These are phyloP conservation scores for Bos taurus DNA, from an alignment of 2,113 vertebrate genomes.

Conservation along the genomic window DNA sequence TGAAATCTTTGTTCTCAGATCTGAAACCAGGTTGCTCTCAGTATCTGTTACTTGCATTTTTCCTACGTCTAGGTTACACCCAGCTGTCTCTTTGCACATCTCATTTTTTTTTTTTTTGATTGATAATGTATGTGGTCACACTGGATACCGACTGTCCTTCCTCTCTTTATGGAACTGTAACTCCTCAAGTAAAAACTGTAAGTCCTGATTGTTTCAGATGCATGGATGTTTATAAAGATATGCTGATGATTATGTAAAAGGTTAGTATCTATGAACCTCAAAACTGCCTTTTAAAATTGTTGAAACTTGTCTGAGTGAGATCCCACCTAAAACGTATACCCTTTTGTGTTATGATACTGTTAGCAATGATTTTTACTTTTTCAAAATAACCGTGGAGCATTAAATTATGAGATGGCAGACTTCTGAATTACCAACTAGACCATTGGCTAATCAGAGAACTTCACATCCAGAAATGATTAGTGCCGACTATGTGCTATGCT, in stretches of 20 bases:
- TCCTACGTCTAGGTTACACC: accelerated
- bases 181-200: accelerated
- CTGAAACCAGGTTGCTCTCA: neutral
- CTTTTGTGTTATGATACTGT: neutral
- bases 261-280: neutral
- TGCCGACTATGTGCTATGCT: neutral
- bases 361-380: neutral
- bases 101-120: neutral
- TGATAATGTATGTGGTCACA: neutral
- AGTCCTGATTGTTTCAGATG: neutral
- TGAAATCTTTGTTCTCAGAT: neutral
- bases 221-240: too few species aligned
- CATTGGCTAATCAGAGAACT: neutral
- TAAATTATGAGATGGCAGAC: neutral
- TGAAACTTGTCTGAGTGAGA: too few species aligned
- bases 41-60: accelerated
- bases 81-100: accelerated
- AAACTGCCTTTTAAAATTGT: neutral
- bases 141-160: neutral
- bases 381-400: neutral
- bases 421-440: neutral
- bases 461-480: neutral
- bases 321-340: too few species aligned
- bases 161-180: accelerated
- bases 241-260: neutral